phyloP scores from a whole-genome alignment of 2,113 vertebrate species.

The Sigmodon hispidus region DNA sequence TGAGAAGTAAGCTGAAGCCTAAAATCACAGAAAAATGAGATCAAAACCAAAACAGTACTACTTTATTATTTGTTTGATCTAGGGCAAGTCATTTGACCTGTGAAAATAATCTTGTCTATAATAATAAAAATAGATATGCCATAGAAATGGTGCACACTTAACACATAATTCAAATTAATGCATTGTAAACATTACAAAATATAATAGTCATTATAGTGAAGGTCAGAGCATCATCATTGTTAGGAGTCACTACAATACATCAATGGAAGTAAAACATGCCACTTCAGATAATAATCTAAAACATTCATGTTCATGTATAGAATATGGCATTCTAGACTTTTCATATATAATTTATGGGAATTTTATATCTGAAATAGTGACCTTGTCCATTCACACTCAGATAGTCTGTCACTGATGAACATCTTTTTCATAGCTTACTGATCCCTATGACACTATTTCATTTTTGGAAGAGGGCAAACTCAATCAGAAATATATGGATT shows the following conservation, averaged over 20 bases:
- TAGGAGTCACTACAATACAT: neutral
- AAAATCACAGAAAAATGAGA: neutral
- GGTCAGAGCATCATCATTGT: neutral
- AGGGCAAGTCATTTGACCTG: neutral
- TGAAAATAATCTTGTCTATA: neutral
- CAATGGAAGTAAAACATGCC: neutral
- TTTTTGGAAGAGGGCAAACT: neutral
- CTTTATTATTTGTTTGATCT: constrained; percentile 1
- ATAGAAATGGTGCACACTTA: neutral
- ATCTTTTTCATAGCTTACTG: neutral
- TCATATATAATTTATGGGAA: neutral
- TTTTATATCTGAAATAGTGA: neutral
- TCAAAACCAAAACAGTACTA: neutral
- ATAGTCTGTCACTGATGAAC: neutral
- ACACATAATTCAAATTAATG: neutral
- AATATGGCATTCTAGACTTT: neutral
- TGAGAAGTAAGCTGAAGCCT: neutral
- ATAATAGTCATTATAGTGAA: neutral
- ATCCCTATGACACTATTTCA: neutral
- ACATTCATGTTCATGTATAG: neutral
- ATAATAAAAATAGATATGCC: neutral
- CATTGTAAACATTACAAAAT: neutral
- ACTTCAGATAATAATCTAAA: neutral
- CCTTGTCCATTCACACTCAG: no score
- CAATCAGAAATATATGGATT: neutral